phyloP scores from a whole-genome alignment of 2,888 invertebrate genomes.

The Thereva unica region DNA sequence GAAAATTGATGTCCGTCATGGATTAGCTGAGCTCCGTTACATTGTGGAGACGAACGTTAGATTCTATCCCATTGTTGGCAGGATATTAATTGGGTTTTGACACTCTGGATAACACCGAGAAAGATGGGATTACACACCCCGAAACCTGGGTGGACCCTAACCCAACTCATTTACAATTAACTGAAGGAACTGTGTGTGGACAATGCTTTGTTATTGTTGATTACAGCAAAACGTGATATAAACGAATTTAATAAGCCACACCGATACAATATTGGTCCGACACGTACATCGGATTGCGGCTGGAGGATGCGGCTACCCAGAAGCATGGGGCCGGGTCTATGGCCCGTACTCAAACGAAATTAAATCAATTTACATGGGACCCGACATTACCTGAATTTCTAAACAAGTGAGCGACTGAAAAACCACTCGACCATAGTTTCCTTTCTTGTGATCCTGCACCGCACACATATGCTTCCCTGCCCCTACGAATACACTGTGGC shows the following conservation, averaged over 20 bases:
- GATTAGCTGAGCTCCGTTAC: no score
- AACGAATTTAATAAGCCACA: constrained; percentile 37
- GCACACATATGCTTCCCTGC: neutral
- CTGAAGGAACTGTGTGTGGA: no score
- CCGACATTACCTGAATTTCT: constrained; percentile 37
- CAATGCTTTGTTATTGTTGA: constrained; percentile 11
- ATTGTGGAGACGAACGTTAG: no score
- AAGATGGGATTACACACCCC: no score
- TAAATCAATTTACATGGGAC: constrained; percentile 37
- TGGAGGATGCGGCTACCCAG: constrained; percentile 19
- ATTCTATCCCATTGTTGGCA: no score
- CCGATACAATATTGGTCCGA: constrained; percentile 31
- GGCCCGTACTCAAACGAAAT: constrained; percentile 34
- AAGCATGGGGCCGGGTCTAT: constrained; percentile 3
- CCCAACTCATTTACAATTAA: no score
- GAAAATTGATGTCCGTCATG: no score
- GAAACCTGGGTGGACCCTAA: no score
- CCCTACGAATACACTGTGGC: constrained; percentile 1
- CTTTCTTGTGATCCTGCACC: constrained; percentile 28
- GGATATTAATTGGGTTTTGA: no score
- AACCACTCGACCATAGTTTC: constrained; percentile 32
- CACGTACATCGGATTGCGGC: constrained; percentile 29
- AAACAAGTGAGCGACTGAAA: constrained; percentile 35
- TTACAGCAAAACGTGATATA: constrained; percentile 36
- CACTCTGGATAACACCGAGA: no score